Percentiles rank a stretch among this genome's conserved stretches.
These are phyloP conservation scores for Tipula unca DNA, from an alignment of 2,888 invertebrate species.

Conservation along the genomic window DNA sequence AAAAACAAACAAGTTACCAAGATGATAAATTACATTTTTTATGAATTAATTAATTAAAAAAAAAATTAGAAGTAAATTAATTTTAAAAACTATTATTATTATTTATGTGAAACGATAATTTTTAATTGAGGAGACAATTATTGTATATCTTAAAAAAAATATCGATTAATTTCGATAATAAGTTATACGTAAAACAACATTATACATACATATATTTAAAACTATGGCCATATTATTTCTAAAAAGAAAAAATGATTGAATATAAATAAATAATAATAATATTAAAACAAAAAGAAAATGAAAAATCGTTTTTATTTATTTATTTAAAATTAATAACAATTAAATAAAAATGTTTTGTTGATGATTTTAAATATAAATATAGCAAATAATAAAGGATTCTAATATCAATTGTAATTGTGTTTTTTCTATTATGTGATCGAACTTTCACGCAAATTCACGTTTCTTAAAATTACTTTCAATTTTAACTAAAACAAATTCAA, in stretches of 20 bases:
- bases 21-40: constrained; percentile 3
- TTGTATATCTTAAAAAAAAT: neutral
- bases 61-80: neutral
- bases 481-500: too few species aligned
- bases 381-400: neutral
- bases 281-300: neutral
- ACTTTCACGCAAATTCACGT: too few species aligned
- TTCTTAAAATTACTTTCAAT: too few species aligned
- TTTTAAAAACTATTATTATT: neutral
- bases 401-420: neutral
- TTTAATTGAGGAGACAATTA: neutral
- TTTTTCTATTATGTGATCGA: neutral
- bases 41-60: neutral
- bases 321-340: neutral
- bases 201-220: neutral
- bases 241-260: neutral
- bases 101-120: neutral
- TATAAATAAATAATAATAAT: neutral
- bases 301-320: neutral
- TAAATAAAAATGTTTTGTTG: neutral
- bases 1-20: neutral
- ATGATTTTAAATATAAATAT: neutral
- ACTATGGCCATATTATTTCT: neutral
- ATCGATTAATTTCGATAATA: neutral
- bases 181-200: neutral